Evolutionary conservation across 1,140 invertebrate genomes (phyloP).

Genomic region (Drosophila murphyi): DNA sequence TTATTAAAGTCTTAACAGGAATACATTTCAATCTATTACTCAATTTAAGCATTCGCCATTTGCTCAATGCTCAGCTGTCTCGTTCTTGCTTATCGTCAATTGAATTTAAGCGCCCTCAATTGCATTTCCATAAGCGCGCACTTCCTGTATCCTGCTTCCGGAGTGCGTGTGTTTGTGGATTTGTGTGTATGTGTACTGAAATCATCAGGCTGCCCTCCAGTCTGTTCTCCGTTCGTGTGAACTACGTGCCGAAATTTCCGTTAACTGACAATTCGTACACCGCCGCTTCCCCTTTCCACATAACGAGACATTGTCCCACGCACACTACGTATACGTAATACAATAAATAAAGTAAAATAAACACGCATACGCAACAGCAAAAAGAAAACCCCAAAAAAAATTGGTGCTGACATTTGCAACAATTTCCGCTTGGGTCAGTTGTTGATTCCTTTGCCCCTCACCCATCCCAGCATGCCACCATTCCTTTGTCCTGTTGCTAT

Average conservation of each 20-base stretch:
- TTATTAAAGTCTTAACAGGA: neutral
- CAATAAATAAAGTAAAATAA: constrained; percentile 66
- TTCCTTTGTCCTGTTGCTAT: constrained; percentile 39
- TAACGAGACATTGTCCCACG: constrained; percentile 10
- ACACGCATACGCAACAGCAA: constrained; percentile 49
- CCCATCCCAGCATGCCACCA: neutral
- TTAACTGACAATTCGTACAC: constrained; percentile 36
- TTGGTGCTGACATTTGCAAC: constrained; percentile 79
- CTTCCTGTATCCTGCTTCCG: constrained; percentile 43
- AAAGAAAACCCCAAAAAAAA: constrained; percentile 35
- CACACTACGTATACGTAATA: constrained; percentile 41
- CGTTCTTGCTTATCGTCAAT: constrained; percentile 37
- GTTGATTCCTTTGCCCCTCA: constrained; percentile 34
- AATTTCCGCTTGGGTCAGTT: constrained; percentile 75
- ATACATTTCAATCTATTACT: constrained; percentile 3
- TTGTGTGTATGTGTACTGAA: constrained; percentile 21
- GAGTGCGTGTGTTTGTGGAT: neutral
- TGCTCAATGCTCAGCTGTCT: neutral
- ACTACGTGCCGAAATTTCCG: constrained; percentile 58
- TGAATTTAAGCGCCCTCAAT: constrained; percentile 50
- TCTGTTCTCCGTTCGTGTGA: constrained; percentile 26
- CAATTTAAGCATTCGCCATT: neutral
- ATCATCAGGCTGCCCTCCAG: constrained; percentile 39
- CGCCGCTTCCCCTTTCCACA: no score
- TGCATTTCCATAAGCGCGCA: constrained; percentile 47